A percentile compares a stretch with the other conserved stretches of the same genome.
Evolutionary conservation across 2,113 vertebrate species (phyloP).

Genomic region (Nothobranchius kuhntae): DNA sequence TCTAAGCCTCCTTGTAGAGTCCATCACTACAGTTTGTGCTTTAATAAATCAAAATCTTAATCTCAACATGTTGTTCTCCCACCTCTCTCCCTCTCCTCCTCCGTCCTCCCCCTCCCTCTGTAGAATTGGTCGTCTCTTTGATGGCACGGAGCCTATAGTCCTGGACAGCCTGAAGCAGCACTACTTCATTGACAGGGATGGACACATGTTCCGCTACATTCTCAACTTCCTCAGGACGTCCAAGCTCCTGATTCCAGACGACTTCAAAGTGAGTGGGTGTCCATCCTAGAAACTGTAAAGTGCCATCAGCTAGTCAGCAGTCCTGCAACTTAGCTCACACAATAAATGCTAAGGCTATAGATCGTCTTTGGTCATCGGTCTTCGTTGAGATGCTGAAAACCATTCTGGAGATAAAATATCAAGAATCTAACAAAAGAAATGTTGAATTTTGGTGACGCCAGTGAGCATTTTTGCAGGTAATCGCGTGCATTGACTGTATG

Average conservation of each 20-base stretch:
- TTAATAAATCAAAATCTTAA: constrained; percentile 11
- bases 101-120: constrained; percentile 45
- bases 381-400: constrained; percentile 22
- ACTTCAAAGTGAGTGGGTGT: constrained; percentile 93
- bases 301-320: constrained; percentile 69
- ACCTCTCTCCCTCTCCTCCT: neutral
- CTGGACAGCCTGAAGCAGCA: constrained; percentile 99
- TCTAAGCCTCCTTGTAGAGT: too few species aligned
- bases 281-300: constrained; percentile 52
- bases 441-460: too few species aligned
- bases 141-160: constrained; percentile 98
- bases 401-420: constrained; percentile 34
- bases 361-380: constrained; percentile 42
- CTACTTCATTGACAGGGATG: constrained; percentile 99
- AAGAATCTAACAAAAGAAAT: constrained; percentile 19
- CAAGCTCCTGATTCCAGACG: constrained; percentile 97
- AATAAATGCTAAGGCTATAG: constrained; percentile 50
- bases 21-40: neutral
- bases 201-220: constrained; percentile 99
- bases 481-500: too few species aligned
- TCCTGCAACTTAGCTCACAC: constrained; percentile 53
- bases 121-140: constrained; percentile 97
- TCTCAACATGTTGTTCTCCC: constrained; percentile 27
- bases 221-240: constrained; percentile 99
- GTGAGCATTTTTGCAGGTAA: too few species aligned